Conservation (phyloP, 2,797 vertebrate species). For the Phalloptychus januarius region DNA sequence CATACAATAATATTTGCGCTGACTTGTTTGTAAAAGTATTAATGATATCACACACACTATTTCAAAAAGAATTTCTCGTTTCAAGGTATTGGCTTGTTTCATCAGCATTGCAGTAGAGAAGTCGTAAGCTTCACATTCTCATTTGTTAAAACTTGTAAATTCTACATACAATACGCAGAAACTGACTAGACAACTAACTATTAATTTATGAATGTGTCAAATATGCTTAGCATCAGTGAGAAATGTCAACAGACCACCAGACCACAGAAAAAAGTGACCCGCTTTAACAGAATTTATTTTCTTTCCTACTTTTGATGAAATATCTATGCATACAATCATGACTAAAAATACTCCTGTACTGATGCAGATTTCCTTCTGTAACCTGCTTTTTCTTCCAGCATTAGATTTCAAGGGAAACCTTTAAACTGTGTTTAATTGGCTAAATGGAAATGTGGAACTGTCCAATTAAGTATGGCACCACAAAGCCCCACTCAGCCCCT, state of each 20-base stretch:
- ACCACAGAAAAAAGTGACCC: conserved; percentile 9
- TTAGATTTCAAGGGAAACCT: conserved; percentile 29
- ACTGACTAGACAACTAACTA: conserved; percentile 8
- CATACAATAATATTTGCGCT: conserved; percentile 49
- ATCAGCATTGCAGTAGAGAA: conserved; percentile 66
- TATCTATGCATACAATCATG: not conserved
- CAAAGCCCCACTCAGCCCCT: conserved; percentile 18
- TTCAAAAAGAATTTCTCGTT: conserved; percentile 67
- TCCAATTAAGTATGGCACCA: conserved; percentile 57
- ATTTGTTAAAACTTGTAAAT: conserved; percentile 44
- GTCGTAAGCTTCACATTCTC: conserved; percentile 37
- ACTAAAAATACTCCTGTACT: conserved; percentile 14
- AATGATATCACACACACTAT: conserved; percentile 61
- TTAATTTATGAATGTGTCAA: conserved; percentile 15
- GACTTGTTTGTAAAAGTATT: conserved; percentile 44
- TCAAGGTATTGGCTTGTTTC: conserved; percentile 60
- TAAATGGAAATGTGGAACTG: conserved; percentile 38
- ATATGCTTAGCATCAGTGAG: conserved; percentile 14
- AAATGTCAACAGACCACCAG: conserved; percentile 20
- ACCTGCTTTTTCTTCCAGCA: conserved; percentile 16
- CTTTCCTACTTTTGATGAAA: not conserved
- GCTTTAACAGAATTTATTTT: conserved; percentile 8
- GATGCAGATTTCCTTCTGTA: conserved; percentile 19
- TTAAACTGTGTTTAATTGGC: conserved; percentile 38
- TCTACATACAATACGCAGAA: conserved; percentile 42